A percentile compares a stretch with the other conserved stretches of the same genome.
phyloP scores from a whole-genome alignment of 2,113 vertebrate genomes.

The Mixornis gularis region DNA sequence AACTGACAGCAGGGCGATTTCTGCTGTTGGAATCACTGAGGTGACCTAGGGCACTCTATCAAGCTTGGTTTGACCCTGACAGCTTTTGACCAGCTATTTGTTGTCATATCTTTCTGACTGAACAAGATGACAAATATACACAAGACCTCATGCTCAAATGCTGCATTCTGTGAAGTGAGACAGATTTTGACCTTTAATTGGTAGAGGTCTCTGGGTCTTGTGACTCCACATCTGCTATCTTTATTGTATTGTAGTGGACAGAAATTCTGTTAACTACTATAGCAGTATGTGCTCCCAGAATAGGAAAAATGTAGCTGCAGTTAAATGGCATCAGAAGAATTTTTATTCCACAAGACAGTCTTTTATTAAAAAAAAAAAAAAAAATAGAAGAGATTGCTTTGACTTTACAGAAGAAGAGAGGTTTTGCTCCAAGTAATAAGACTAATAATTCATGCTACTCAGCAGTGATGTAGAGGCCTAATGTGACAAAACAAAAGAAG shows the following conservation, averaged over 20 bases:
- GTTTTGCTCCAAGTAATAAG: not conserved
- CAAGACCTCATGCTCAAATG: conserved; percentile 42
- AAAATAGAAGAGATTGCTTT: not conserved
- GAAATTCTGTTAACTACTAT: conserved; percentile 52
- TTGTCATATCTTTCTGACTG: conserved; percentile 63
- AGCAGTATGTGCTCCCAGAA: not conserved
- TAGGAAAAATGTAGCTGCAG: not conserved
- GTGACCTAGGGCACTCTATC: conserved; percentile 52
- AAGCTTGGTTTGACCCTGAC: conserved; percentile 60
- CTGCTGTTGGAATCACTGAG: conserved; percentile 37
- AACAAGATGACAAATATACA: conserved; percentile 64
- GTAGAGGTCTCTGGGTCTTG: conserved; percentile 51
- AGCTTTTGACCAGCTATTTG: conserved; percentile 61
- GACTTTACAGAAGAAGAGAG: not conserved
- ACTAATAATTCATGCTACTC: not conserved
- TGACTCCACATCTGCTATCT: conserved; percentile 56
- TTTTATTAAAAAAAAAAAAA: not conserved
- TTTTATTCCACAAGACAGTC: not conserved
- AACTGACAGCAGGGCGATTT: conserved; percentile 26
- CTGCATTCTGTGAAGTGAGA: conserved; percentile 46
- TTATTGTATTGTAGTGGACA: conserved; percentile 46
- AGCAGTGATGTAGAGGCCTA: not conserved
- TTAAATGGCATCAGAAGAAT: not conserved
- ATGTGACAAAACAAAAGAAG: not conserved
- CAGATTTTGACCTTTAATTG: conserved; percentile 67